phyloP scores from a whole-genome alignment of 35 echinoderm and acorn worm species.

The Strongylocentrotus purpuratus region DNA sequence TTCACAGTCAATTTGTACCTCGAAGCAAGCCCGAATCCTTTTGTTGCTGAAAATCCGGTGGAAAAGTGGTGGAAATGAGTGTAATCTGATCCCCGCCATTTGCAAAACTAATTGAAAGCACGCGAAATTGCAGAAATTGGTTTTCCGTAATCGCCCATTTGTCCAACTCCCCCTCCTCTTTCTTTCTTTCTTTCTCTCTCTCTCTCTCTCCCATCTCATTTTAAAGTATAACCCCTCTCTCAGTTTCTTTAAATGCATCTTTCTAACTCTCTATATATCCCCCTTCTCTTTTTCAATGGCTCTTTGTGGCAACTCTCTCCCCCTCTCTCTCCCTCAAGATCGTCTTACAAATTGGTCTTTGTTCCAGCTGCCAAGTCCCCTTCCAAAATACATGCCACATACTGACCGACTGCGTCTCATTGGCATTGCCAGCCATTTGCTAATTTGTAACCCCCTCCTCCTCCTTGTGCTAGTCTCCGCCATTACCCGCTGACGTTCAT shows the following conservation, averaged over 20 bases:
- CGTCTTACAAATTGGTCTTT: neutral
- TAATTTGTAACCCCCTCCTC: neutral
- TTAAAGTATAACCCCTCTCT: neutral
- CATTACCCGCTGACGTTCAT: neutral
- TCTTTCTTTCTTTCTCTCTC: neutral
- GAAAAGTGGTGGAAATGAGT: neutral
- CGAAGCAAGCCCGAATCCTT: neutral
- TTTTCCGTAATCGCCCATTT: neutral
- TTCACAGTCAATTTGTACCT: neutral
- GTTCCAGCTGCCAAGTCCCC: neutral
- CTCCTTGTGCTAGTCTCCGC: neutral
- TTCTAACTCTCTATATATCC: neutral
- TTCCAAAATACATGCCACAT: neutral
- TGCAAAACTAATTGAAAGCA: constrained; percentile 29
- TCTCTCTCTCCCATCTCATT: neutral
- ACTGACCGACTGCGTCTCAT: neutral
- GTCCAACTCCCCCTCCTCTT: neutral
- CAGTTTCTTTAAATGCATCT: neutral
- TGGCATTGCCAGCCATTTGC: neutral
- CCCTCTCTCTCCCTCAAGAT: neutral
- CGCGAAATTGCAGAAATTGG: constrained; percentile 8
- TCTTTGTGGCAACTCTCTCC: neutral
- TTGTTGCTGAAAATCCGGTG: neutral
- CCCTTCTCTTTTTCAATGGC: neutral
- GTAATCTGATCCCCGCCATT: neutral